phyloP scores from a whole-genome alignment of 2,888 invertebrate species.

The Ommatoiulus sabulosus region DNA sequence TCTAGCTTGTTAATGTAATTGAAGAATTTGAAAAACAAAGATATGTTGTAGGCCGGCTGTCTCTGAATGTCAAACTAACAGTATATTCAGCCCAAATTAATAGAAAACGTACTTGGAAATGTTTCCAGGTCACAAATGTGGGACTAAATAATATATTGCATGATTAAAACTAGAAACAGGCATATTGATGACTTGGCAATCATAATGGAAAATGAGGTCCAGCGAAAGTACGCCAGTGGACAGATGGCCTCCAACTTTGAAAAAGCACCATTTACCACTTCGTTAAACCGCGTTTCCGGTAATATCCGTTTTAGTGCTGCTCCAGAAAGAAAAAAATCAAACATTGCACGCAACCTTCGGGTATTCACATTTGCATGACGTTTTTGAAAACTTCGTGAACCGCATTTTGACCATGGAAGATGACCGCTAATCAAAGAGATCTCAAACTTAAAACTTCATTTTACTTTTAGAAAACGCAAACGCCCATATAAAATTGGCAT shows the following conservation, averaged over 20 bases:
- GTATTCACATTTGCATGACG: background rate
- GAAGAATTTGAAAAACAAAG: background rate
- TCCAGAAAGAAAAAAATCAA: background rate
- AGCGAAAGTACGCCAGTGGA: background rate
- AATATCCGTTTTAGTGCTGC: background rate
- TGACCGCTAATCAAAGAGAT: too few species aligned
- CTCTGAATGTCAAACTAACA: background rate
- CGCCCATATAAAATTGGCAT: too few species aligned
- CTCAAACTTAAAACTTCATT: too few species aligned
- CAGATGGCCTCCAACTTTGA: background rate
- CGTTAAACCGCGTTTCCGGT: conserved; percentile 3
- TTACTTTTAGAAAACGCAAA: too few species aligned
- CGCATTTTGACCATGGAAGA: background rate
- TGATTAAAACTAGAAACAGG: background rate
- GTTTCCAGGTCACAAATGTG: background rate
- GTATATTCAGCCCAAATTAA: background rate
- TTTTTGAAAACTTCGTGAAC: background rate
- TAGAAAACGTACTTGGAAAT: background rate
- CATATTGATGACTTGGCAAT: background rate
- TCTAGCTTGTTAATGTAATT: background rate
- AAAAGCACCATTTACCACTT: background rate
- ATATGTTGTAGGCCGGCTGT: background rate
- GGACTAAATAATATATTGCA: background rate
- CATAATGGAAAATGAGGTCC: background rate
- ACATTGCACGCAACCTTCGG: background rate